Percentiles rank a stretch among this genome's conserved stretches.
Conservation (phyloP, 2,888 invertebrate species). For the Dugesia japonica region DNA sequence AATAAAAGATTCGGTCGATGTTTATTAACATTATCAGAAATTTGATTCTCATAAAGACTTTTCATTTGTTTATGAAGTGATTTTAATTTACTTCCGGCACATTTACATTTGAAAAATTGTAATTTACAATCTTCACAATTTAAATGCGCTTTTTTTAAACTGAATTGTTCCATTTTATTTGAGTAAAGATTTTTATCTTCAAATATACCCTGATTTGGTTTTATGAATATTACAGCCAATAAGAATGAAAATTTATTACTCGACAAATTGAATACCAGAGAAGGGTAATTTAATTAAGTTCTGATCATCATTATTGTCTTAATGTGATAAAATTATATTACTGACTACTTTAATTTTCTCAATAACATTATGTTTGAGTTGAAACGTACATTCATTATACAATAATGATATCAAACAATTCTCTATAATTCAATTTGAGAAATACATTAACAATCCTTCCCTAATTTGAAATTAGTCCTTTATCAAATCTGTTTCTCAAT, state of each 20-base stretch:
- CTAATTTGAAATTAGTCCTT: background rate
- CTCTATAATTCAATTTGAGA: background rate
- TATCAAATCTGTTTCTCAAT: constrained; percentile 11
- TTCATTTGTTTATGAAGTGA: constrained; percentile 3
- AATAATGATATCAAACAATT: background rate
- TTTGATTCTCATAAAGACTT: background rate
- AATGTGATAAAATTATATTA: background rate
- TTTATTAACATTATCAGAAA: constrained; percentile 1
- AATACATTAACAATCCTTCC: background rate
- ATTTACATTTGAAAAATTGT: constrained; percentile 1
- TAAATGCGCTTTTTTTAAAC: background rate
- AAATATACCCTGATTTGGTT: background rate
- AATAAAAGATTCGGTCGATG: constrained; percentile 28
- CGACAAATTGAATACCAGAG: background rate
- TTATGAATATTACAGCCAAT: constrained; percentile 1
- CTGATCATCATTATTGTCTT: constrained; percentile 4
- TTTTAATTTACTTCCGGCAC: background rate
- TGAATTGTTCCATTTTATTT: background rate
- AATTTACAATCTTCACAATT: background rate
- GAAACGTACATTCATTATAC: background rate
- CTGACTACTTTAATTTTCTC: background rate
- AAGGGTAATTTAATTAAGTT: constrained; percentile 16
- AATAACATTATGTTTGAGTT: background rate
- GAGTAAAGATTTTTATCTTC: background rate
- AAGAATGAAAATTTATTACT: constrained; percentile 9